These are phyloP conservation scores for Syngnathus scovelli DNA, from an alignment of 2,113 vertebrate genomes.

Conservation along the genomic window DNA sequence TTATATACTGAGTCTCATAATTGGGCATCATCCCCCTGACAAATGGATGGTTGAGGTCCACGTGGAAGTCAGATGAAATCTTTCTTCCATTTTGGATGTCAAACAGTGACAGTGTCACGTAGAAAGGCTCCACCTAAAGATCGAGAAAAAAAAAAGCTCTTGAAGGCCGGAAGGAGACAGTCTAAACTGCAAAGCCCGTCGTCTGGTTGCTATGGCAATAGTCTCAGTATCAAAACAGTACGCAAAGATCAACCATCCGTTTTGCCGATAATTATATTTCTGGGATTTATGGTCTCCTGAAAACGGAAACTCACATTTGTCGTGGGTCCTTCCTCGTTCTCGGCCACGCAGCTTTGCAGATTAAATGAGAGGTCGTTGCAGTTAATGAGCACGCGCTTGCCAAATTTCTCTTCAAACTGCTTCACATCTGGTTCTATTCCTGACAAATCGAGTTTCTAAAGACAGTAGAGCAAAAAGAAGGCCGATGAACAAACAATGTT, in stretches of 20 bases:
- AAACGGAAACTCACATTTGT: conserved; percentile 79
- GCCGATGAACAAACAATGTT: not conserved
- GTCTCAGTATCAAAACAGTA: not conserved
- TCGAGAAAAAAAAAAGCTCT: conserved; percentile 47
- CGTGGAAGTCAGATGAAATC: conserved; percentile 95
- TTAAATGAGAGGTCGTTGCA: conserved; percentile 97
- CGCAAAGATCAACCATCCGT: conserved; percentile 7
- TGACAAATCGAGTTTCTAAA: conserved; percentile 91
- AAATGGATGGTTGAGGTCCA: conserved; percentile 89
- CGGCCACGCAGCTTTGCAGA: conserved; percentile 93
- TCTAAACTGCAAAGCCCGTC: conserved; percentile 1
- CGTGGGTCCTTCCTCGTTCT: conserved; percentile 96
- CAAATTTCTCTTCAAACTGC: conserved; percentile 95
- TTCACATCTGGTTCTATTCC: conserved; percentile 88
- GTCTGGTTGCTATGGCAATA: conserved; percentile 51
- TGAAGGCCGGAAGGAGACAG: conserved; percentile 31
- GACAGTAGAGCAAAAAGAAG: conserved; percentile 28
- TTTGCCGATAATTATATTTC: conserved; percentile 22
- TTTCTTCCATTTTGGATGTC: conserved; percentile 89
- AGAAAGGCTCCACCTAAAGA: conserved; percentile 93
- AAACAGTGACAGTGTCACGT: conserved; percentile 89
- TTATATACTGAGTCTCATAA: conserved; percentile 70
- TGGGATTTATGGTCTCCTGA: conserved; percentile 8
- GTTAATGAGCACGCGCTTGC: conserved; percentile 89
- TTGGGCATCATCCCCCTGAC: conserved; percentile 82